Conservation (phyloP, 2,888 invertebrate species). For the Microctonus aethiopoides region DNA sequence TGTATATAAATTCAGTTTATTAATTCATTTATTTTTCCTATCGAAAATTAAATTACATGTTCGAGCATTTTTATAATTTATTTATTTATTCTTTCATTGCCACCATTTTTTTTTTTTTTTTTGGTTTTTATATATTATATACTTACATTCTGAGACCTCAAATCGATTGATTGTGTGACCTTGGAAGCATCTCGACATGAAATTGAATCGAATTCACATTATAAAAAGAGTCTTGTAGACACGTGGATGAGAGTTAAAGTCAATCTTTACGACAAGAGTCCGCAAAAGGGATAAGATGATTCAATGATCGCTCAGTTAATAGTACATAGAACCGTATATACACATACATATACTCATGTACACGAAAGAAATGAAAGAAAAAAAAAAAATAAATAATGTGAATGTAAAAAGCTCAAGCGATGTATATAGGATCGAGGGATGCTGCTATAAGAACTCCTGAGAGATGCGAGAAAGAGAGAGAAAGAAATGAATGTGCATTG, state of each 20-base stretch:
- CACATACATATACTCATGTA: no score
- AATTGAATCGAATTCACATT: neutral
- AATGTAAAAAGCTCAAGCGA: neutral
- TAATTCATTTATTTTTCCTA: no score
- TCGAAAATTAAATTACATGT: neutral
- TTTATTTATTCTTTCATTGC: neutral
- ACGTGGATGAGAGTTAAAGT: neutral
- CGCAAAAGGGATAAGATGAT: neutral
- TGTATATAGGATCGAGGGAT: no score
- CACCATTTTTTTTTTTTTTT: neutral
- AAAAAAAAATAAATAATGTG: neutral
- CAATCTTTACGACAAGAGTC: neutral
- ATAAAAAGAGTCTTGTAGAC: neutral
- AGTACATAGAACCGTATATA: neutral
- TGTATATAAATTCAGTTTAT: no score
- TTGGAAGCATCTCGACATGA: neutral
- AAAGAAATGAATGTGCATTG: slow-evolving; percentile 7
- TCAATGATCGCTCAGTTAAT: neutral
- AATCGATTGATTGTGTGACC: neutral
- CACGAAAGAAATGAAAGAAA: no score
- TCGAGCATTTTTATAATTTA: no score
- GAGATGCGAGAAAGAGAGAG: neutral
- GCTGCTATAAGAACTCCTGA: no score
- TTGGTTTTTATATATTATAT: neutral
- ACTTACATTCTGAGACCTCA: no score